A percentile compares a stretch with the other conserved stretches of the same genome.
phyloP scores from a whole-genome alignment of 2,888 invertebrate genomes.

The Mimumesa dahlbomi region DNA sequence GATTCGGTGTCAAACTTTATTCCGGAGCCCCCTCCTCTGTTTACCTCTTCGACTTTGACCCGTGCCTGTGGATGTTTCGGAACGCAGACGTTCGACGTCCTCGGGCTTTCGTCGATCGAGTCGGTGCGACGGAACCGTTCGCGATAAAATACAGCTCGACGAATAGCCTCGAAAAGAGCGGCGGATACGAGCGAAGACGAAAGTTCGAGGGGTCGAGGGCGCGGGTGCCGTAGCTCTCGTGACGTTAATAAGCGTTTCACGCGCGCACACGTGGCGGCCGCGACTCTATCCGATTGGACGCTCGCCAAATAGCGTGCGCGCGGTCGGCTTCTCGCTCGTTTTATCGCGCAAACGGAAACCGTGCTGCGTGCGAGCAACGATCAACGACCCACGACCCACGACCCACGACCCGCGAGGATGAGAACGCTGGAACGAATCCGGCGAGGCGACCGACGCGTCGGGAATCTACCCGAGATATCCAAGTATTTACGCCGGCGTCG shows the following conservation, averaged over 20 bases:
- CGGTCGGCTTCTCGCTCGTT: constrained; percentile 60
- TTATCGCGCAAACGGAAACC: constrained; percentile 30
- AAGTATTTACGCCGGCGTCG: too few species aligned
- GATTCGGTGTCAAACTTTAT: too few species aligned
- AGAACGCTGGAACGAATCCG: neutral
- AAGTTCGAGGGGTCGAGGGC: neutral
- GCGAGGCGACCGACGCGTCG: constrained; percentile 22
- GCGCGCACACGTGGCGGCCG: constrained; percentile 21
- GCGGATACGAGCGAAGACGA: neutral
- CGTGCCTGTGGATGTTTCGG: too few species aligned
- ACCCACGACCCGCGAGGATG: too few species aligned
- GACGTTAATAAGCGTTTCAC: constrained; percentile 50
- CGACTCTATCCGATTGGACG: constrained; percentile 68
- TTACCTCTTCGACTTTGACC: too few species aligned
- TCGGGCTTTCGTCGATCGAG: too few species aligned
- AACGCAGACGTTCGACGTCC: too few species aligned
- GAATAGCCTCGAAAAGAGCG: too few species aligned
- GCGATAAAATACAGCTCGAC: too few species aligned
- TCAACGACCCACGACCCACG: too few species aligned
- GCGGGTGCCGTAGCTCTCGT: constrained; percentile 9
- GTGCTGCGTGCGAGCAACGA: constrained; percentile 9
- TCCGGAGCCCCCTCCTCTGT: too few species aligned
- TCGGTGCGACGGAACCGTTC: too few species aligned
- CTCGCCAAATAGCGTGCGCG: constrained; percentile 73
- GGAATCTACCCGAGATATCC: neutral